Evolutionary conservation across 2,113 vertebrate genomes (phyloP).

Genomic region (Myocastor coypus): DNA sequence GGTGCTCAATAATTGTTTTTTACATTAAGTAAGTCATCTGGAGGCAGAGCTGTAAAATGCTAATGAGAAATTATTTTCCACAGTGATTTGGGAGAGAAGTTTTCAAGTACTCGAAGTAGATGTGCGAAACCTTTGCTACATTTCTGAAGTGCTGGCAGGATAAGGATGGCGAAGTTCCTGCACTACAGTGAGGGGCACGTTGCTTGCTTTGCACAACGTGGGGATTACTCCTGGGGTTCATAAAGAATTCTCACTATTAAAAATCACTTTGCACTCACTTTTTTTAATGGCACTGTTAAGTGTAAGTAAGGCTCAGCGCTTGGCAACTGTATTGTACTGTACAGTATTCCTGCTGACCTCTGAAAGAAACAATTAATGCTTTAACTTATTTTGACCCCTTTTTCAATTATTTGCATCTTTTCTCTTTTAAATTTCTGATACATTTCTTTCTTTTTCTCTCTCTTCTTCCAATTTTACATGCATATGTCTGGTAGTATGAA

Average conservation of each 20-base stretch:
- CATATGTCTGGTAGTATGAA: too few relatives aligned
- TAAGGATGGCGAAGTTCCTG: not conserved
- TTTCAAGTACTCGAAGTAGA: slow-evolving; percentile 12
- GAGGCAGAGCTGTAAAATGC: not conserved
- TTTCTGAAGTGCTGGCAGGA: not conserved
- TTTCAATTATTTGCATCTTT: too few relatives aligned
- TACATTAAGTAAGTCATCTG: not conserved
- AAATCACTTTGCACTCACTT: slow-evolving; percentile 15
- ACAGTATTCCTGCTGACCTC: too few relatives aligned
- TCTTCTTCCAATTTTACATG: too few relatives aligned
- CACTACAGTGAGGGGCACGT: not conserved
- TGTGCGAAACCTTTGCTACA: not conserved
- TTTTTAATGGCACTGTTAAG: not conserved
- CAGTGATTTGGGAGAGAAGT: not conserved
- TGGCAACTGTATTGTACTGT: not conserved
- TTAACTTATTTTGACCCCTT: too few relatives aligned
- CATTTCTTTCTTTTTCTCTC: too few relatives aligned
- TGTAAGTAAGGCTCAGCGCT: not conserved
- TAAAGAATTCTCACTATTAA: not conserved
- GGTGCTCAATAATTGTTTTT: not conserved
- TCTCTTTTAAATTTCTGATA: too few relatives aligned
- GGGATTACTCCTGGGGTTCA: not conserved
- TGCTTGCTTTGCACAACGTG: not conserved
- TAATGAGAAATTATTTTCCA: not conserved
- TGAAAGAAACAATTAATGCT: too few relatives aligned